phyloP scores from a whole-genome alignment of 2,797 vertebrate genomes.

The Gymnoscopelus braueri region DNA sequence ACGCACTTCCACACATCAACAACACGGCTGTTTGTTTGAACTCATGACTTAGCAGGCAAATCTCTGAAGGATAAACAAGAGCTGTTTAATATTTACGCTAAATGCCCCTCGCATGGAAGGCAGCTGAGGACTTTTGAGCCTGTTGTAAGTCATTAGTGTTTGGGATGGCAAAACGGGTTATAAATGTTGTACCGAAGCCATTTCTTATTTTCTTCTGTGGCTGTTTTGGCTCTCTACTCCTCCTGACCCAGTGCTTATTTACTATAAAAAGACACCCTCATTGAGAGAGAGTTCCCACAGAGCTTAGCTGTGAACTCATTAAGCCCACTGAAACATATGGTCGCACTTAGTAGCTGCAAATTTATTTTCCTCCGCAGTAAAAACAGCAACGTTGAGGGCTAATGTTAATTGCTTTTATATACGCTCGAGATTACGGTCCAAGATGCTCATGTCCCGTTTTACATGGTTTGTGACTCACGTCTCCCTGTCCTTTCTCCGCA shows the following conservation, averaged over 20 bases:
- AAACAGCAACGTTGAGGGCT: conserved; percentile 46
- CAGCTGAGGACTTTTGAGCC: neutral
- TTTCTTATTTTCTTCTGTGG: conserved; percentile 35
- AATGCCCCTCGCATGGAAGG: neutral
- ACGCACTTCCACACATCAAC: too few species aligned
- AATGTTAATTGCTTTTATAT: conserved; percentile 39
- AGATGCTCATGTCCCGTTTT: neutral
- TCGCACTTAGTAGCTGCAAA: conserved; percentile 42
- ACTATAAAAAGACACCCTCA: conserved; percentile 47
- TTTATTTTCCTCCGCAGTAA: conserved; percentile 44
- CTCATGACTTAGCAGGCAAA: too few species aligned
- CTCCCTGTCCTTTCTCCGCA: conserved; percentile 54
- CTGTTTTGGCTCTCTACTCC: conserved; percentile 42
- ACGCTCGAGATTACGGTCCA: too few species aligned
- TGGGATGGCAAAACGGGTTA: conserved; percentile 8
- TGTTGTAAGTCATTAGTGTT: conserved; percentile 9
- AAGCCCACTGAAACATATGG: conserved; percentile 58
- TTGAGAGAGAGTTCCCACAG: conserved; percentile 46
- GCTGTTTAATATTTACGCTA: neutral
- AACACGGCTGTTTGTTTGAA: neutral
- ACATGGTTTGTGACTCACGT: conserved; percentile 50
- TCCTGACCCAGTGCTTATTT: conserved; percentile 41
- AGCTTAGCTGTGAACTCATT: conserved; percentile 57
- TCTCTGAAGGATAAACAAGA: neutral
- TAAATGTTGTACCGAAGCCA: conserved; percentile 27